Conservation (phyloP, 1,140 invertebrate genomes). For the Neoseiulus cucumeris region DNA sequence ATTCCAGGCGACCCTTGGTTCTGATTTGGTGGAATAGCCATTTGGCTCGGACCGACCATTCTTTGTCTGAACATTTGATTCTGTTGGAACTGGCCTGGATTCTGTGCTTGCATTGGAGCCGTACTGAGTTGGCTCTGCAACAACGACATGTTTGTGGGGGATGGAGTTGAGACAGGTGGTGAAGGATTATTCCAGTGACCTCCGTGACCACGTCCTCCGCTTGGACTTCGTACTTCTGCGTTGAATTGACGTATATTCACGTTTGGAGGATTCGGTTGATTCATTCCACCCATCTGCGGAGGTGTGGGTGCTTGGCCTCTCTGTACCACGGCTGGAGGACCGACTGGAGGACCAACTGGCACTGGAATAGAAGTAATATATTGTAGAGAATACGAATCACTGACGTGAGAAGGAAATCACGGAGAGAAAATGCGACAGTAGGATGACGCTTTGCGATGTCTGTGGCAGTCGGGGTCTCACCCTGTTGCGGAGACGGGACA, state of each 20-base stretch:
- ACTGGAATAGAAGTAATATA: background rate
- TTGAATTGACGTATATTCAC: slow-evolving; percentile 17
- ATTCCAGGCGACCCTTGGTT: slow-evolving; percentile 10
- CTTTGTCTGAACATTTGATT: background rate
- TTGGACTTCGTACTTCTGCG: background rate
- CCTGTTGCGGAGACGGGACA: slow-evolving; percentile 6
- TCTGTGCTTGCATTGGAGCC: slow-evolving; percentile 11
- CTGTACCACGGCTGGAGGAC: background rate
- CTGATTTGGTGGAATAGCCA: background rate
- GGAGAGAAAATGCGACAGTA: too few relatives aligned
- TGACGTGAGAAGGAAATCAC: too few relatives aligned
- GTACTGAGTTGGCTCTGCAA: background rate
- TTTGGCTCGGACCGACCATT: slow-evolving; percentile 8
- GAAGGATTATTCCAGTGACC: slow-evolving; percentile 15
- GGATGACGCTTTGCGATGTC: too few relatives aligned
- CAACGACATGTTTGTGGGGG: slow-evolving; percentile 1
- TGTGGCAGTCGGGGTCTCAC: too few relatives aligned
- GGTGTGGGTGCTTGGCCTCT: slow-evolving; percentile 3
- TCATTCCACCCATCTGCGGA: slow-evolving; percentile 10
- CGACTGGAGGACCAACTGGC: background rate
- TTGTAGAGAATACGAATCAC: background rate
- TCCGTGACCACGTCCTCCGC: background rate
- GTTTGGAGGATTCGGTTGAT: slow-evolving; percentile 21
- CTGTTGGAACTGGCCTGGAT: background rate
- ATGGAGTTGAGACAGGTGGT: slow-evolving; percentile 16